Evolutionary conservation across 2,888 invertebrate genomes (phyloP), one percentile per base, ranked within the genome.

Genomic region (Cyclophora albipunctata): DNA sequence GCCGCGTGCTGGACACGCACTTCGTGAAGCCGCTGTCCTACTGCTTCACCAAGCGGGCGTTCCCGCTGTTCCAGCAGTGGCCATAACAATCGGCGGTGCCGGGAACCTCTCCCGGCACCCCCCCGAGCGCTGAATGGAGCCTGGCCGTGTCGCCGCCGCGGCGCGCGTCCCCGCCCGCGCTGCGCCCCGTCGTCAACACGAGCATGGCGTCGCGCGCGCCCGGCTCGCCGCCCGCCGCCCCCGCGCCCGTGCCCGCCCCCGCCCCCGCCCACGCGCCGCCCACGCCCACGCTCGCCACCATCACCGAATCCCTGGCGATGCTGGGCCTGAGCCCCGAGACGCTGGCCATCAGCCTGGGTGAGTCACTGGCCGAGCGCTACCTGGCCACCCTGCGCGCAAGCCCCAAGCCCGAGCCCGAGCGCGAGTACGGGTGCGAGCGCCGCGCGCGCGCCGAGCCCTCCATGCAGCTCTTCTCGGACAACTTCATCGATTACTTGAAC

Each of bases 11-110:
- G 69, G 98, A 98, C 88, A 95, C 95, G 51, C 98, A 98, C 90
- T 98, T 98, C 90, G 96, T 98, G 66, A 97, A 97, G 90, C 95
- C 96, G 49, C 90, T 98, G 73, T 90, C 91, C 59, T 93, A 93
- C 83, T 95, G 95, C 90, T 96, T 94, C 91, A 92, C 94, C 71
- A 93, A 94, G 84, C 92, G 92, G 90, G 89, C 89, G 49, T 90
- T 89, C 74, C 91, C 91, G 84, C 89, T 93, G 63, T 90, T 89
- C 83, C 93, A 93, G 86, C 91, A 93, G 92, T 94, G 94, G 94
- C 95, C 95, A 93, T 96, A 95, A 95, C 95, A 93, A 91, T 89
- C 92, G 91, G 93, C 91, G 91, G 90, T 91, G 91, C 90, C 91
- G 91, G 91, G 91, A 83, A 81, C 84, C 72, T 81, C 86, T 73